Percentiles rank a stretch among this genome's conserved stretches.
These are phyloP conservation scores for Gymnothorax reevesii DNA, from an alignment of 2,797 vertebrate genomes.

Conservation along the genomic window DNA sequence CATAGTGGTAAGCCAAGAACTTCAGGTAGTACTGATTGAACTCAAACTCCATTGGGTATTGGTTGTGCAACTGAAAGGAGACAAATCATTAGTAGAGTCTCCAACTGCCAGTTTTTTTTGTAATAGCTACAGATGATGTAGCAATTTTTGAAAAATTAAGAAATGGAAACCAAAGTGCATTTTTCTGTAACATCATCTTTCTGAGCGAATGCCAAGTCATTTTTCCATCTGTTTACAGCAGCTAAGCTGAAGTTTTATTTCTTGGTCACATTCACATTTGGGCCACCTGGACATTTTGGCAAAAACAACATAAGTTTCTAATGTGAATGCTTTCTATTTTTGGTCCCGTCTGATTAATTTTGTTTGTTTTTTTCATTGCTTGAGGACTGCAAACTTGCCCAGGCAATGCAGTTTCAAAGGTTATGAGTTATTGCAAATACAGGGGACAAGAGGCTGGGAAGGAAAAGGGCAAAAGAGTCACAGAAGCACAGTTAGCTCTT, in stretches of 20 bases:
- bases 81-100: constrained; percentile 40
- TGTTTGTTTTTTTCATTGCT: constrained; percentile 72
- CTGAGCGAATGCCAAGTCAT: constrained; percentile 50
- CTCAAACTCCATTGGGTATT: constrained; percentile 96
- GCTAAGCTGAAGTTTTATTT: constrained; percentile 43
- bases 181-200: constrained; percentile 61
- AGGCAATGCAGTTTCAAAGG: constrained; percentile 68
- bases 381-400: constrained; percentile 64
- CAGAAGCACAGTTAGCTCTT: constrained; percentile 52
- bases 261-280: constrained; percentile 59
- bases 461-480: constrained; percentile 33
- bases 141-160: constrained; percentile 56
- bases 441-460: constrained; percentile 58
- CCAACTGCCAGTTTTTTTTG: constrained; percentile 26
- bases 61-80: constrained; percentile 84
- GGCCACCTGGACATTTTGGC: constrained; percentile 92
- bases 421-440: constrained; percentile 72
- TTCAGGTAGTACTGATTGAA: constrained; percentile 98
- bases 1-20: constrained; percentile 96
- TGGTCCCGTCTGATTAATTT: constrained; percentile 70
- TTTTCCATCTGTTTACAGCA: constrained; percentile 57
- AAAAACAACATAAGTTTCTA: constrained; percentile 93
- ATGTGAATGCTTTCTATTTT: constrained; percentile 92
- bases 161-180: constrained; percentile 57
- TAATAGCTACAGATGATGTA: constrained; percentile 44